Conservation (phyloP, 2,113 vertebrate genomes). For the Danionella cerebrum region DNA sequence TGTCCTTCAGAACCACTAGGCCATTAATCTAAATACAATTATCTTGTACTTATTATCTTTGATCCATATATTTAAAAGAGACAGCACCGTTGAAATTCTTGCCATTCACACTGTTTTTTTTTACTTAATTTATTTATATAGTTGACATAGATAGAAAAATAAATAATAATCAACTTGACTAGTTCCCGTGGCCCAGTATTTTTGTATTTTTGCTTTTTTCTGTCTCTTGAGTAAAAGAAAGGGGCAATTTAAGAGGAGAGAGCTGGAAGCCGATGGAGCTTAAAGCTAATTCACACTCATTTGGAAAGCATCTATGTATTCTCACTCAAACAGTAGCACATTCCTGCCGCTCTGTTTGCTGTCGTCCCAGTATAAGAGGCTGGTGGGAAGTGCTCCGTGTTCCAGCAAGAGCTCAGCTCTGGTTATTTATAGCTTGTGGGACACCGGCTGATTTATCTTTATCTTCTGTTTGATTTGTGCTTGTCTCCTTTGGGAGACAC, state of each 20-base stretch:
- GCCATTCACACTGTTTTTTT: too few relatives aligned
- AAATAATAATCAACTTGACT: too few relatives aligned
- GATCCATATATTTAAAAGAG: too few relatives aligned
- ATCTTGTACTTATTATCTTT: too few relatives aligned
- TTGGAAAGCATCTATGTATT: background rate
- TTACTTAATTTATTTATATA: too few relatives aligned
- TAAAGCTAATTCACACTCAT: conserved; percentile 9
- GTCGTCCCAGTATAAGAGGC: conserved; percentile 47
- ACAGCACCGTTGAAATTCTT: too few relatives aligned
- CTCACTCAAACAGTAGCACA: background rate
- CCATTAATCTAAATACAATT: too few relatives aligned
- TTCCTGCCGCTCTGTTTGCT: conserved; percentile 46
- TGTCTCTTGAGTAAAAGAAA: conserved; percentile 16
- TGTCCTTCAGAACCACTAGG: too few relatives aligned
- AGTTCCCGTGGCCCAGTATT: too few relatives aligned
- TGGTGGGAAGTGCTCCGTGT: conserved; percentile 62
- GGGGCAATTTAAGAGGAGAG: conserved; percentile 10
- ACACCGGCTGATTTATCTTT: conserved; percentile 52
- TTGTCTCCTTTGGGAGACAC: conserved; percentile 15
- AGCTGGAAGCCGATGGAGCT: conserved; percentile 9
- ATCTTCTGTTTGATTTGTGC: conserved; percentile 31
- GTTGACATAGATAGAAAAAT: too few relatives aligned
- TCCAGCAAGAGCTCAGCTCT: conserved; percentile 52
- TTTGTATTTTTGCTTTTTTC: too few relatives aligned
- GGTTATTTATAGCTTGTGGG: conserved; percentile 62